phyloP scores from a whole-genome alignment of 2,113 vertebrate genomes.

The Hassar affinis region DNA sequence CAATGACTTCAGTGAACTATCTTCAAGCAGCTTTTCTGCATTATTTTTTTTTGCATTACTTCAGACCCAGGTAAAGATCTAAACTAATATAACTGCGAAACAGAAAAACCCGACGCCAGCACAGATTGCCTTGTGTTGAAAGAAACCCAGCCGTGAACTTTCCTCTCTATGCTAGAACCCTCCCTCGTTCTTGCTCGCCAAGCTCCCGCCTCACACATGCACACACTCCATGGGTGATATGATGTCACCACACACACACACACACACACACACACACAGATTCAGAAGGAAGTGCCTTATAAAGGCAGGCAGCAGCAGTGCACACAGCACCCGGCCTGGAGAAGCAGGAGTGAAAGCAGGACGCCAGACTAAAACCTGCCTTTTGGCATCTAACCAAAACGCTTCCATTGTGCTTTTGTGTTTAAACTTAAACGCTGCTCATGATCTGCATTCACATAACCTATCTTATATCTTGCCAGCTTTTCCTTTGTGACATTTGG shows the following conservation, averaged over 20 bases:
- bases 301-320: slow-evolving; percentile 64
- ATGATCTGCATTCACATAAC: neutral
- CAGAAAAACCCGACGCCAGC: slow-evolving; percentile 25
- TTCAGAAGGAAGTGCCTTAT: slow-evolving; percentile 73
- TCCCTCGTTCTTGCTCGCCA: slow-evolving; percentile 25
- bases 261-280: slow-evolving; percentile 33
- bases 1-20: neutral
- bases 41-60: neutral
- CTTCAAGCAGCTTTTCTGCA: neutral
- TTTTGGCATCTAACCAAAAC: slow-evolving; percentile 5
- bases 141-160: slow-evolving; percentile 61
- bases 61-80: neutral
- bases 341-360: slow-evolving; percentile 32
- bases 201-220: slow-evolving; percentile 37
- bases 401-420: neutral
- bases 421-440: neutral
- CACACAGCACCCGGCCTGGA: slow-evolving; percentile 7
- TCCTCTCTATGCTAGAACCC: slow-evolving; percentile 48
- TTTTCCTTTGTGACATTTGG: neutral
- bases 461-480: neutral
- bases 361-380: slow-evolving; percentile 11
- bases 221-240: slow-evolving; percentile 43
- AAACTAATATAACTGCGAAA: neutral
- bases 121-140: slow-evolving; percentile 50
- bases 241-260: slow-evolving; percentile 58